Conservation (phyloP, 2,113 vertebrate genomes). For the Corvus hawaiiensis region DNA sequence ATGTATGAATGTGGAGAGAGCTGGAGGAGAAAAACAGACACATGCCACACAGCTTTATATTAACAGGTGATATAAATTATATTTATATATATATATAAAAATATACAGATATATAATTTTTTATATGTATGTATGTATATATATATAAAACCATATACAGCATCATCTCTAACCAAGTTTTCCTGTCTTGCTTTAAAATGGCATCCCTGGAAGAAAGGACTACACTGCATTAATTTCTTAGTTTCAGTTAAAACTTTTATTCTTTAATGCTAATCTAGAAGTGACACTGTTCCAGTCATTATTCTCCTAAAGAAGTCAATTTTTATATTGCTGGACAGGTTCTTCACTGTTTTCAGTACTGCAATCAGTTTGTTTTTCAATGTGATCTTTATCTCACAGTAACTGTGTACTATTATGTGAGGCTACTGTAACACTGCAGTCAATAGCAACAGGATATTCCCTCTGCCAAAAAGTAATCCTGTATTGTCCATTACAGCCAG, state of each 20-base stretch:
- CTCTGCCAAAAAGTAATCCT: slow-evolving; percentile 46
- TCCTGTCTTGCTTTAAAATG: neutral
- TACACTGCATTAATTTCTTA: neutral
- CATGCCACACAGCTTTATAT: neutral
- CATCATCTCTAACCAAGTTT: neutral
- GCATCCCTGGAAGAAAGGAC: neutral
- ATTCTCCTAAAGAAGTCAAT: neutral
- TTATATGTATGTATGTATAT: fast-evolving
- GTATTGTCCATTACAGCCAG: slow-evolving; percentile 17
- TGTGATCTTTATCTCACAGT: slow-evolving; percentile 25
- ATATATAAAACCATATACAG: neutral
- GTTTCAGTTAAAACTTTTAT: neutral
- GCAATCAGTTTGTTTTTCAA: slow-evolving; percentile 39
- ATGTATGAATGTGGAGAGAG: neutral
- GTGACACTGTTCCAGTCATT: neutral
- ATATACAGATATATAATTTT: neutral
- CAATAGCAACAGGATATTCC: slow-evolving; percentile 44
- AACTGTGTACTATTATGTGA: neutral
- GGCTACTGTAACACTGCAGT: slow-evolving; percentile 26
- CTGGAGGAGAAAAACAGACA: neutral
- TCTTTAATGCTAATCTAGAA: neutral
- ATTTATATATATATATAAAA: fast-evolving
- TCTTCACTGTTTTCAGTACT: slow-evolving; percentile 1
- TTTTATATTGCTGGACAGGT: slow-evolving; percentile 8
- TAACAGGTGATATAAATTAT: neutral